phyloP scores from a whole-genome alignment of 2,888 invertebrate genomes.

The Thumatha senex region DNA sequence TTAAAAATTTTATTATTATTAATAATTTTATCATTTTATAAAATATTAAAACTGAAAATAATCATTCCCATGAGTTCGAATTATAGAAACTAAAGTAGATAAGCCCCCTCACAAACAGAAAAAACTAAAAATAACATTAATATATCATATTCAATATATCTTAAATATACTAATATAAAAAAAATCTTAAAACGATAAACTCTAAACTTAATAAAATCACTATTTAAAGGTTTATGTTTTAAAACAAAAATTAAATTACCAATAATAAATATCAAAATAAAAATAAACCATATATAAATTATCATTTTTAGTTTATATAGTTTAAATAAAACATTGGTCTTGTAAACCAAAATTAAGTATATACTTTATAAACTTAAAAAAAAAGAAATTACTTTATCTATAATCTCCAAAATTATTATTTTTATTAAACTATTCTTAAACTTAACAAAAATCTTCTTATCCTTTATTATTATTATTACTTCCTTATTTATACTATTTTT shows the following conservation, averaged over 20 bases:
- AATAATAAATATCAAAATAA: too few relatives aligned
- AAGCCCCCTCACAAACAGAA: constrained; percentile 86
- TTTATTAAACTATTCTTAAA: constrained; percentile 86
- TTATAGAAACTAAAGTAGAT: too few relatives aligned
- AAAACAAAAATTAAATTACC: too few relatives aligned
- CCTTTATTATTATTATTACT: constrained; percentile 62
- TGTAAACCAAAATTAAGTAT: too few relatives aligned
- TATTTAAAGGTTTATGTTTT: constrained; percentile 84
- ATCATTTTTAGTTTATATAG: too few relatives aligned
- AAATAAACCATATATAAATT: too few relatives aligned
- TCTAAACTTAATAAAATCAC: constrained; percentile 84
- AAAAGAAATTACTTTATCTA: too few relatives aligned
- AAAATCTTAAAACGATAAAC: constrained; percentile 83
- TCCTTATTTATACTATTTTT: too few relatives aligned
- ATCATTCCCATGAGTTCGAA: constrained; percentile 87
- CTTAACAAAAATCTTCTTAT: constrained; percentile 66
- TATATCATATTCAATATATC: constrained; percentile 72
- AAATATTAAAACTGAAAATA: constrained; percentile 84
- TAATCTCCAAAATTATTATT: too few relatives aligned
- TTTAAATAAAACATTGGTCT: too few relatives aligned
- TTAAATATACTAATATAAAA: constrained; percentile 76
- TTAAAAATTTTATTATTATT: constrained; percentile 72
- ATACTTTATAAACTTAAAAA: too few relatives aligned
- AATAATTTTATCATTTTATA: constrained; percentile 83
- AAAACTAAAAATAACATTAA: constrained; percentile 85